Evolutionary conservation across 1,140 invertebrate species (phyloP).

Genomic region (Anoplophora glabripennis): DNA sequence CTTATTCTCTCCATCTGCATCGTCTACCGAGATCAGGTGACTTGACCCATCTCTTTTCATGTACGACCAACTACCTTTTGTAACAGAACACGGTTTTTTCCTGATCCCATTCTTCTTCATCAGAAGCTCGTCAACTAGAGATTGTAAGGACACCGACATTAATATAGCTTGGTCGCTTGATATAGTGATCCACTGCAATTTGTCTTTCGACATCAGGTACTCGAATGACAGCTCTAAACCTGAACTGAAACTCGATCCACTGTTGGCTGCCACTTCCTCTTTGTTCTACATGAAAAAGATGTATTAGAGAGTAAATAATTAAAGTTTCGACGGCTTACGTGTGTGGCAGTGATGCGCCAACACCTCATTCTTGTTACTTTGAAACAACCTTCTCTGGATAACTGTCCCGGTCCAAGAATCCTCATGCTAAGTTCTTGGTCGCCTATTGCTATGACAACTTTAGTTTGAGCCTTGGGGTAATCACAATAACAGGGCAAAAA

Average conservation of each 20-base stretch:
- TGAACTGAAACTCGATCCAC: conserved; percentile 38
- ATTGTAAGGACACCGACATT: conserved; percentile 91
- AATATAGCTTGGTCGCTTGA: conserved; percentile 88
- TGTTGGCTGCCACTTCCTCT: conserved; percentile 35
- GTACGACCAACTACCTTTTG: conserved; percentile 50
- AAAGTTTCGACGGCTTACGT: conserved; percentile 56
- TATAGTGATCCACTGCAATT: conserved; percentile 89
- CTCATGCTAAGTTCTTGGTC: conserved; percentile 76
- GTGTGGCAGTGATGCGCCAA: conserved; percentile 90
- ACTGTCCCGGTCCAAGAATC: conserved; percentile 46
- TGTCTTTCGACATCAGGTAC: conserved; percentile 90
- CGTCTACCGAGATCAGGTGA: conserved; percentile 50
- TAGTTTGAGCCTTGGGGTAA: conserved; percentile 69
- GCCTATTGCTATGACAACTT: conserved; percentile 69
- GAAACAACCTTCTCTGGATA: conserved; percentile 75
- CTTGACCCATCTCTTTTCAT: conserved; percentile 56
- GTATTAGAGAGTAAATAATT: background rate
- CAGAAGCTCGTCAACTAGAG: conserved; percentile 92
- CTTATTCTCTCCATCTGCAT: conserved; percentile 43
- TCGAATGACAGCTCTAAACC: conserved; percentile 88
- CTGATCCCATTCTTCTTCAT: conserved; percentile 68
- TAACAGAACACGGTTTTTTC: conserved; percentile 35
- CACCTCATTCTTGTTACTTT: conserved; percentile 94
- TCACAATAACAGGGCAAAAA: conserved; percentile 75
- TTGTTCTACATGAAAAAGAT: conserved; percentile 41